These are phyloP conservation scores for Cheilosia grossa DNA, from an alignment of 2,888 invertebrate species.

Conservation along the genomic window DNA sequence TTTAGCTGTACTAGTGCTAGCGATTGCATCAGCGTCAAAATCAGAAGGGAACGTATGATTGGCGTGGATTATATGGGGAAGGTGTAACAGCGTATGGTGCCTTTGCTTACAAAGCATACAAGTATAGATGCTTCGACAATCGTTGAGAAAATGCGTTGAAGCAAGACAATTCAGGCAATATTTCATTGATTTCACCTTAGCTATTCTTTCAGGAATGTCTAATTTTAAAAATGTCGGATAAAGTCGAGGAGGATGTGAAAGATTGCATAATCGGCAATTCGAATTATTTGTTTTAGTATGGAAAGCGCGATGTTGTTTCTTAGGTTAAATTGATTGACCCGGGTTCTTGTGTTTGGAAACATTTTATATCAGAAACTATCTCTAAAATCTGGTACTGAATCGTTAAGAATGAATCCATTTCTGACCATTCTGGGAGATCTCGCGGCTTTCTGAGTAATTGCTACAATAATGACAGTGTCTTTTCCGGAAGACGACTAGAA, in stretches of 20 bases:
- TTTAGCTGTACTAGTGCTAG: too few relatives aligned
- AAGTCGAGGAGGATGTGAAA: background rate
- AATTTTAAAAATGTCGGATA: background rate
- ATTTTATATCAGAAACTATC: background rate
- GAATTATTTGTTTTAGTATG: constrained; percentile 1
- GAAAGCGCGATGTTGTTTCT: constrained; percentile 7
- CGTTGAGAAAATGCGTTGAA: background rate
- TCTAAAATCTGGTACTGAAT: constrained; percentile 1
- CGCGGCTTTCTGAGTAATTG: constrained; percentile 15
- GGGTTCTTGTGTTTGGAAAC: too few relatives aligned
- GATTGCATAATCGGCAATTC: background rate
- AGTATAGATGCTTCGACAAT: background rate
- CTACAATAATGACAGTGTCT: constrained; percentile 2
- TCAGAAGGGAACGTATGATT: background rate
- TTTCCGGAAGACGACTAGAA: constrained; percentile 3
- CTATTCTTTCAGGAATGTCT: background rate
- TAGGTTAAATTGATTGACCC: too few relatives aligned
- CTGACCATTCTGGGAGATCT: constrained; percentile 7
- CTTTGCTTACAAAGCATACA: constrained; percentile 11
- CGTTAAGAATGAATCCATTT: constrained; percentile 9
- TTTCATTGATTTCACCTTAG: background rate
- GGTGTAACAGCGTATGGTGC: background rate
- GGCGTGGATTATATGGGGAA: background rate
- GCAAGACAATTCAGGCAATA: constrained; percentile 1
- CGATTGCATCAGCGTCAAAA: too few relatives aligned